phyloP scores from a whole-genome alignment of 2,888 invertebrate species.

The Uloborus plumipes region DNA sequence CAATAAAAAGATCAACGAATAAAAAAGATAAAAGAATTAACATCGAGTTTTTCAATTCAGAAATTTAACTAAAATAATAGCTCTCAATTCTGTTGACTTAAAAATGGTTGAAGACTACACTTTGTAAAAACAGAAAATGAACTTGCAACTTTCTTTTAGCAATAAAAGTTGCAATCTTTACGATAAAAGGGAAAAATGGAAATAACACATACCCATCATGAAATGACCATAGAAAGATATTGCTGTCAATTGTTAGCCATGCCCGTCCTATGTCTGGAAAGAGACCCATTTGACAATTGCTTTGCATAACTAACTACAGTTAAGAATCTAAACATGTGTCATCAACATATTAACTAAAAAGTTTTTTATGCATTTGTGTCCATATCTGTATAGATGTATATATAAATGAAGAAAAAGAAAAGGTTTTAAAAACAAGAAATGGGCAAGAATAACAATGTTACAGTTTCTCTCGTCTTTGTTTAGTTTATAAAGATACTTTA shows the following conservation, averaged over 20 bases:
- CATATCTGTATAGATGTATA: no score
- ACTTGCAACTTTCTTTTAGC: background rate
- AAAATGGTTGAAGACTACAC: background rate
- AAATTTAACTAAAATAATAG: background rate
- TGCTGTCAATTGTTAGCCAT: constrained; percentile 97
- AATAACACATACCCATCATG: constrained; percentile 80
- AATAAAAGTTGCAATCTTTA: background rate
- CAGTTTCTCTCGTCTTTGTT: no score
- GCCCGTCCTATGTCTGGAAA: constrained; percentile 96
- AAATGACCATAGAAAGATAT: constrained; percentile 98
- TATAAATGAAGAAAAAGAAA: no score
- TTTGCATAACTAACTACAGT: constrained; percentile 84
- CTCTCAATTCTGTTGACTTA: background rate
- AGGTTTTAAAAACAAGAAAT: no score
- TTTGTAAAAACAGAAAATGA: no score
- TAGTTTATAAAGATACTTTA: no score
- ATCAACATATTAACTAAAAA: no score
- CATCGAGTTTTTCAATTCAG: no score
- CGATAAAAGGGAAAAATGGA: constrained; percentile 1
- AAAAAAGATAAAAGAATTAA: no score
- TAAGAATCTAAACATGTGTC: background rate
- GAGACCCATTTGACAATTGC: constrained; percentile 96
- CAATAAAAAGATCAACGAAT: no score
- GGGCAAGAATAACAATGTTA: no score
- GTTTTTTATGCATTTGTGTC: no score